Evolutionary conservation across 2,888 invertebrate genomes (phyloP), one percentile per base, ranked within the genome.

Genomic region (Drosophila pseudotalamancana): DNA sequence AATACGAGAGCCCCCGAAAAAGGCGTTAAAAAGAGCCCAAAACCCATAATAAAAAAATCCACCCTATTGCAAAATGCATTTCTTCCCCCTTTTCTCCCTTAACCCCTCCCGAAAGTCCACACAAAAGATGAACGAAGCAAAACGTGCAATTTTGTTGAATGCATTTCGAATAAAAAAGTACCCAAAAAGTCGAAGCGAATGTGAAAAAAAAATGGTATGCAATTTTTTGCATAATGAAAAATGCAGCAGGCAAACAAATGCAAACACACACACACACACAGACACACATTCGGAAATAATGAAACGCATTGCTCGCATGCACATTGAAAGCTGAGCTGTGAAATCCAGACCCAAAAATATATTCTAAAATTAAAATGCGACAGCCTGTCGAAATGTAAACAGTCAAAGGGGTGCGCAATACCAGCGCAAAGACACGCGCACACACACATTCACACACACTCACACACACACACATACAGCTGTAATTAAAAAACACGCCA

Each of bases 181-280:
- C 74, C 74, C 23, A 55, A 76, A 83, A 80, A 76, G 49, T 78
- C 61, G 72, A 68, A 72, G 53, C 66, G 69, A 83, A 83, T 65
- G 85, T 40, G 43, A 35, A 68, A 64, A 75, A 72, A 76, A 79
- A 68, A 66, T 72, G 77, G 74, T 77, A 87, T 83, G 87, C 82
- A 87, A 76, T 80, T 79, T 83, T 76, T 85, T 83, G 83, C 85
- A 83, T 83, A 83, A 83, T 85, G 85, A 85, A 83, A 83, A 87
- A 84, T 78, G 85, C 87, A 85, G 82, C 82, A 85, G 85, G 87
- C 87, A 80, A 72, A 69, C 43, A 68, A 31, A 59, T 25, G 50
- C 39, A 55, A 43, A 54, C 31, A 49, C 39, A 51, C 23, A 57
- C 50, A 48, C 21, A 27, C 16, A 37, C 37, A 48, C 16, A 48